Percentiles rank a stretch among this genome's conserved stretches.
Conservation (phyloP, 2,797 vertebrate species). For the Sphaeramia orbicularis region DNA sequence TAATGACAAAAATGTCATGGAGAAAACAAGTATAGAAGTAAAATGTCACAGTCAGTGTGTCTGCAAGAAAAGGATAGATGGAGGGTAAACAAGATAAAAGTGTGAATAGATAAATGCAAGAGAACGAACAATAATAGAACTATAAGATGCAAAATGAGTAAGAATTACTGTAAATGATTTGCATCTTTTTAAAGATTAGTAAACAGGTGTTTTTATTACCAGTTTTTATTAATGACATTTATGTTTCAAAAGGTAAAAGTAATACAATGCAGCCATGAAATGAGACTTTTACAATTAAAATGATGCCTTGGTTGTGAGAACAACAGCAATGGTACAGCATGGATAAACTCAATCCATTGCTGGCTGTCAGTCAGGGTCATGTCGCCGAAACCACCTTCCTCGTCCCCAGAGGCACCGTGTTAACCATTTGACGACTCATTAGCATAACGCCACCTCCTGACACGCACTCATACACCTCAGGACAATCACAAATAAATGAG, state of each 20-base stretch:
- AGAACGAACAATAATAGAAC: too few species aligned
- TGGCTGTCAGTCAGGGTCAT: slow-evolving; percentile 46
- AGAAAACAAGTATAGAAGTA: too few species aligned
- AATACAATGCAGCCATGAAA: slow-evolving; percentile 2
- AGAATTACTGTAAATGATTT: background rate
- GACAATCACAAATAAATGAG: slow-evolving; percentile 47
- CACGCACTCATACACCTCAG: slow-evolving; percentile 29
- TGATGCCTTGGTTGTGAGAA: slow-evolving; percentile 9
- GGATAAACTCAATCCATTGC: slow-evolving; percentile 31
- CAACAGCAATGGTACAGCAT: background rate
- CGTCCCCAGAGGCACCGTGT: slow-evolving; percentile 34
- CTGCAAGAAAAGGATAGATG: too few species aligned
- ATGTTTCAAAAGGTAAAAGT: slow-evolving; percentile 16
- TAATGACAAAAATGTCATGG: too few species aligned
- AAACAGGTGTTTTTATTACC: slow-evolving; percentile 32
- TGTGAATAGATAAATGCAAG: too few species aligned
- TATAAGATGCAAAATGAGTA: too few species aligned
- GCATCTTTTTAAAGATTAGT: slow-evolving; percentile 20
- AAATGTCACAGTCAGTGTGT: too few species aligned
- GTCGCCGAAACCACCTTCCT: slow-evolving; percentile 3
- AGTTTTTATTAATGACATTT: background rate
- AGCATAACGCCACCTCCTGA: slow-evolving; percentile 36
- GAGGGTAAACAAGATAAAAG: too few species aligned
- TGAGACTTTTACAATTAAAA: slow-evolving; percentile 12
- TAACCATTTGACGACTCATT: slow-evolving; percentile 52